Evolutionary conservation across 1,140 invertebrate species (phyloP), one percentile per base, ranked within the genome.

Genomic region (Marisa cornuarietis): DNA sequence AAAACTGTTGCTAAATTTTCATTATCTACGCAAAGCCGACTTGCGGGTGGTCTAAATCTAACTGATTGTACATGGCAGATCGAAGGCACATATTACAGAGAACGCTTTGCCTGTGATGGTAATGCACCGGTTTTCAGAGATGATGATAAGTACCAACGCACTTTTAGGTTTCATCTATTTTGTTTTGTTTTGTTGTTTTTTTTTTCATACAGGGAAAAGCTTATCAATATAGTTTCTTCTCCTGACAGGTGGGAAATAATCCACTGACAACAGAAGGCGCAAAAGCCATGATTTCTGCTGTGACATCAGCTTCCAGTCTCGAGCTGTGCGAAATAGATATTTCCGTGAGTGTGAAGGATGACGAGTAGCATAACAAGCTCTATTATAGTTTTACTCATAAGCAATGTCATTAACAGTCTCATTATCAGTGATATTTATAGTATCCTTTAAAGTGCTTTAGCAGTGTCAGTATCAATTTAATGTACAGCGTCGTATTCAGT

Each of bases 251-350:
- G 26, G 83, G 83, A 16, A 75, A 84, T 65, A 89, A 89, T 73
- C 87, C 88, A 0, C 81, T 89, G 52, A 88, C 88, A 16, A 86
- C 87, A 74, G 85, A 87, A 24, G 88, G 87, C 18, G 86, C 82
- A 63, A 88, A 87, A 72, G 85, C 85, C 9, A 69, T 87, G 22
- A 20, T 89, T 2, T 68, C 65, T 54, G 83, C 86, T 24, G 75
- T 89, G 9, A 83, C 78, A 16, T 71, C 68, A 8, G 81, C 83
- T 18, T 76, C 80, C 42, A 69, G 75, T 20, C n/a, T 75, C 2
- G 61, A 58, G 9, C 62, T 87, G 16, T 74, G 58, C 22, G 78
- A 84, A 18, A 65, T 85, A 24, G 83, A 82, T 62, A 71, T 87
- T 65, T 80, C 79, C 49, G 84, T 85, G 81, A 78, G 79, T 80